Percentiles rank a stretch among this genome's conserved stretches.
phyloP scores from a whole-genome alignment of 2,797 vertebrate genomes.

The Poecile montanus region DNA sequence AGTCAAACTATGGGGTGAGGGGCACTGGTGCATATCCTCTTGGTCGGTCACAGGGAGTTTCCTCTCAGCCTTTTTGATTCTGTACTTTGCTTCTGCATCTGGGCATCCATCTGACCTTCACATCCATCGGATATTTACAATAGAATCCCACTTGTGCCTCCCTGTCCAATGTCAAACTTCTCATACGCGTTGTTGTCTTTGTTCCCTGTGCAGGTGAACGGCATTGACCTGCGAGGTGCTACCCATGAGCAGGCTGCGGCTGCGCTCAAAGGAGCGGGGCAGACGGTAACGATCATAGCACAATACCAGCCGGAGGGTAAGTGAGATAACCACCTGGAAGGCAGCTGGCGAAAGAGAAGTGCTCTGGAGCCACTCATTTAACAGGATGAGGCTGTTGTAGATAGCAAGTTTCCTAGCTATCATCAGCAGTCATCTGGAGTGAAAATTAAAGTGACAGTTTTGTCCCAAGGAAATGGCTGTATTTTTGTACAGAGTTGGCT shows the following conservation, averaged over 20 bases:
- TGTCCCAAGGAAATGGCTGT: background rate
- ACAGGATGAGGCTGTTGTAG: background rate
- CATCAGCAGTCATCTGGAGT: background rate
- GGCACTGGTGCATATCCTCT: background rate
- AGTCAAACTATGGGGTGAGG: background rate
- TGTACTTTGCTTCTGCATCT: background rate
- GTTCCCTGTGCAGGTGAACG: conserved; percentile 85
- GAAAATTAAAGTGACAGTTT: background rate
- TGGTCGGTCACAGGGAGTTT: accelerated
- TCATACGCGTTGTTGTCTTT: background rate
- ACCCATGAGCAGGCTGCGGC: conserved; percentile 96
- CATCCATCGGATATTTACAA: background rate
- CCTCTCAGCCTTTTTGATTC: background rate
- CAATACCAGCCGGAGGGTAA: conserved; percentile 97
- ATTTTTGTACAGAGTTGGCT: background rate
- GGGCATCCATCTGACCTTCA: background rate
- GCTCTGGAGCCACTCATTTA: background rate
- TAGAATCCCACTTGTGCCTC: background rate
- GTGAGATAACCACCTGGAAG: conserved; percentile 28
- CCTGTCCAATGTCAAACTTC: background rate
- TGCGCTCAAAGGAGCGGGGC: conserved; percentile 93
- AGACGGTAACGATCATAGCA: conserved; percentile 94
- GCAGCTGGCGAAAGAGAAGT: background rate
- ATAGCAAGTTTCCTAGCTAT: background rate
- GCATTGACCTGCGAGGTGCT: conserved; percentile 92